Evolutionary conservation across 2,888 invertebrate genomes (phyloP), one percentile per base, ranked within the genome.

Genomic region (Chalcosyrphus nemorum): DNA sequence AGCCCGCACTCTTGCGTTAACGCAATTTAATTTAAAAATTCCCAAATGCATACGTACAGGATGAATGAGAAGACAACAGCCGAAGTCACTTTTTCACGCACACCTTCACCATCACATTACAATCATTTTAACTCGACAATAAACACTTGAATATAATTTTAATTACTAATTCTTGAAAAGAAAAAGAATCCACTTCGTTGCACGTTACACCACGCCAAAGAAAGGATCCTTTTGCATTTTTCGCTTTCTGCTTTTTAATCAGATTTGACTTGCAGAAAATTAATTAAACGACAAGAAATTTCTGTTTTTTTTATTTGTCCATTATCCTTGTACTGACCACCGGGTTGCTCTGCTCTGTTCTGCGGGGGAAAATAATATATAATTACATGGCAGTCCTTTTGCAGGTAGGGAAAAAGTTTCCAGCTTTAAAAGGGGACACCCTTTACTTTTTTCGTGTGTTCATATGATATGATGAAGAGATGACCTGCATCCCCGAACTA

Each of bases 381-480:
- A 80, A 59, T 80, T 74, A 59, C 43, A 52, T 32, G 38, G 41
- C n/a, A 17, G 65, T 57, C 17, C 7, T 35, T 21, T 5, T 19
- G 56, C 65, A 71, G 78, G 80, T 72, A 56, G 47, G 61, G 27
- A 38, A 41, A n/a, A 71, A 68, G 47, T 63, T 63, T 71, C 47
- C 63, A 78, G 32, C 43, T 35, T 45, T 11, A 43, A 21, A 15
- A n/a, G n/a, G n/a, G n/a, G 32, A 24, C 35, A 27, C 38, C 52
- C 35, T 41, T 29, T 45, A 24, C 38, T 32, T 54, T 68, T 11
- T n/a, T 43, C 66, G 27, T 50, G 56, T 29, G 27, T 50, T 35
- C 57, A 38, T 38, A 6, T 70, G 54, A 24, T 11, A 7, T 13
- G 35, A 35, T 27, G 27, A 54, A 65, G 19, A 52, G n/a, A 54